Evolutionary conservation across 2,888 invertebrate genomes (phyloP).

Genomic region (Hyles lineata): DNA sequence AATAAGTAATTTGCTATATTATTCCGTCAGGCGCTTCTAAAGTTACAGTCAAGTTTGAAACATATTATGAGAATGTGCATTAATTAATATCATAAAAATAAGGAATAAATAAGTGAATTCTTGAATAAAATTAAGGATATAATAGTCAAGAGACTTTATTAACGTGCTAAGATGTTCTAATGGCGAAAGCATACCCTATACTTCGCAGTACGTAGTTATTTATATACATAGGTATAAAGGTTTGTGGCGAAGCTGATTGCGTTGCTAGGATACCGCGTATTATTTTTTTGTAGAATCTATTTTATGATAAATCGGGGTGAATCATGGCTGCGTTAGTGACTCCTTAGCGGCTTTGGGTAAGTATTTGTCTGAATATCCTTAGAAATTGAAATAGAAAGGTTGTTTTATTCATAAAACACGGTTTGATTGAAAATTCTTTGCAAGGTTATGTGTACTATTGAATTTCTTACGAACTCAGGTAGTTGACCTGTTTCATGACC

Average conservation of each 20-base stretch:
- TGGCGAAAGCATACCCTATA: not conserved
- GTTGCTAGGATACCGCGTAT: conserved; percentile 69
- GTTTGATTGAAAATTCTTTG: conserved; percentile 23
- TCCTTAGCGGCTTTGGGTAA: conserved; percentile 26
- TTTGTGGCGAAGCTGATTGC: conserved; percentile 50
- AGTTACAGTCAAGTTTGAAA: not conserved
- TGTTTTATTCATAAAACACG: conserved; percentile 5
- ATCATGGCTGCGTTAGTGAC: conserved; percentile 14
- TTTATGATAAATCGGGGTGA: conserved; percentile 12
- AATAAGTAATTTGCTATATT: not conserved
- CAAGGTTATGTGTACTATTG: conserved; percentile 30
- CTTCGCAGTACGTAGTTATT: not conserved
- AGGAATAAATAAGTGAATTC: too few species aligned
- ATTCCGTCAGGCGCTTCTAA: conserved; percentile 8
- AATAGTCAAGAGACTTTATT: not conserved
- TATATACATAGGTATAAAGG: not conserved
- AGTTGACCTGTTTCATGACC: conserved; percentile 51
- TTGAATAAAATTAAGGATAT: not conserved
- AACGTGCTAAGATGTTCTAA: not conserved
- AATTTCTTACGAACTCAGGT: conserved; percentile 49
- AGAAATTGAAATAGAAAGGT: not conserved
- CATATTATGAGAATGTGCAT: too few species aligned
- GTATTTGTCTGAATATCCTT: conserved; percentile 9
- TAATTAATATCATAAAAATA: too few species aligned
- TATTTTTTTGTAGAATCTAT: conserved; percentile 16